These are phyloP conservation scores for Octodon degus DNA, from an alignment of 2,113 vertebrate species.

Conservation along the genomic window DNA sequence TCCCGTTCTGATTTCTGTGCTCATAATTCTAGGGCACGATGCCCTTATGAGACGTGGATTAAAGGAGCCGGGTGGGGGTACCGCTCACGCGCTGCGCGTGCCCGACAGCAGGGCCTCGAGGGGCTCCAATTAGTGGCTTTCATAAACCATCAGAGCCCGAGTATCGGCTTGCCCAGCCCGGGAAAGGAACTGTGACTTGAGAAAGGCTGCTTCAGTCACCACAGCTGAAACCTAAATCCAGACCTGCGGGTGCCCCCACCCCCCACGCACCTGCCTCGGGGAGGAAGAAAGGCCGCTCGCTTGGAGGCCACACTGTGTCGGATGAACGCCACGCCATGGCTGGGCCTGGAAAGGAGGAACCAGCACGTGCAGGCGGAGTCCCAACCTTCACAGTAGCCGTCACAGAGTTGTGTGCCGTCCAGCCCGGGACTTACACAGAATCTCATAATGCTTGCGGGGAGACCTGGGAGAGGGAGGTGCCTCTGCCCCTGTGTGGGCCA, in stretches of 20 bases:
- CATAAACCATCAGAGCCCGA: background rate
- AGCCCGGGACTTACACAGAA: background rate
- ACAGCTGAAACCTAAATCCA: background rate
- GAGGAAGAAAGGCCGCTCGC: background rate
- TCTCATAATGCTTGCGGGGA: fast-evolving
- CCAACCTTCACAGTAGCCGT: fast-evolving
- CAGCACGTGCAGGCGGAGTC: fast-evolving
- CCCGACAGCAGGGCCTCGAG: background rate
- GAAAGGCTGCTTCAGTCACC: background rate
- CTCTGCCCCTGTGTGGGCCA: background rate
- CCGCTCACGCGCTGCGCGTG: background rate
- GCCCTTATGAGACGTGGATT: conserved; percentile 68
- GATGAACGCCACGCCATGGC: fast-evolving
- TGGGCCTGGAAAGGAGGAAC: fast-evolving
- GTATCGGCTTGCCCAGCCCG: background rate
- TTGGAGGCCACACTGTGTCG: fast-evolving
- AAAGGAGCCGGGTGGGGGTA: background rate
- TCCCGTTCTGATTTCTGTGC: conserved; percentile 72
- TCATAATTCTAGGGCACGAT: conserved; percentile 73
- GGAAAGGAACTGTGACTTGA: background rate
- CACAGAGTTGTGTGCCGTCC: fast-evolving
- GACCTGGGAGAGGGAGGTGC: fast-evolving
- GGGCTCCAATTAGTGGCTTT: background rate
- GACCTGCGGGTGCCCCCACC: background rate
- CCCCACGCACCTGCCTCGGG: fast-evolving